A percentile compares a stretch with the other conserved stretches of the same genome.
phyloP scores from a whole-genome alignment of 23 tunicate species.

The Botrylloides violaceus region DNA sequence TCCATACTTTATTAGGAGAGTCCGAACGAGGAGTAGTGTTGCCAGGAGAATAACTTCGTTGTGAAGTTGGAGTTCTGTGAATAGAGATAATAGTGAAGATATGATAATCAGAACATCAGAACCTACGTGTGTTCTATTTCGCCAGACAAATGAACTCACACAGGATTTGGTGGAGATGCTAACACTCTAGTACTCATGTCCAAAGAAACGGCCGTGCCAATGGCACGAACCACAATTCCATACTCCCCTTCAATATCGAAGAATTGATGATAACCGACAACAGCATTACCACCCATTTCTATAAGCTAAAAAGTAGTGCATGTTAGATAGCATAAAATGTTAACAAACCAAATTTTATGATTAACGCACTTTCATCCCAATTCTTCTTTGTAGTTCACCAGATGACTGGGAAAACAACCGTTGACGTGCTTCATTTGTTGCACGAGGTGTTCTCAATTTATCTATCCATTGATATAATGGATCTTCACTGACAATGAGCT shows the following conservation, averaged over 20 bases:
- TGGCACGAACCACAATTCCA: constrained; percentile 79
- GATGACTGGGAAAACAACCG: constrained; percentile 76
- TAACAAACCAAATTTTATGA: too few species aligned
- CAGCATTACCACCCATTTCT: constrained; percentile 80
- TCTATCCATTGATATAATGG: constrained; percentile 92
- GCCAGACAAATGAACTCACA: too few species aligned
- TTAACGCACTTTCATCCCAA: constrained; percentile 93
- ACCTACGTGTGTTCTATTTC: too few species aligned
- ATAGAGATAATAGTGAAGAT: not conserved
- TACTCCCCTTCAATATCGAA: constrained; percentile 89
- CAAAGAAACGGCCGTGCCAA: constrained; percentile 79
- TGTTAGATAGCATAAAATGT: too few species aligned
- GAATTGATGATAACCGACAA: constrained; percentile 61
- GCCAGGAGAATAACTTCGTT: constrained; percentile 12
- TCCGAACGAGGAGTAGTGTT: constrained; percentile 11
- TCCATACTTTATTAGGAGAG: constrained; percentile 20
- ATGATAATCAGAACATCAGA: too few species aligned
- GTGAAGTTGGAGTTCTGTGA: constrained; percentile 14
- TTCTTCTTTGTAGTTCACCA: constrained; percentile 76
- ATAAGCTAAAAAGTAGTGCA: constrained; percentile 44
- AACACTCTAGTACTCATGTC: not conserved
- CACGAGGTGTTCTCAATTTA: constrained; percentile 72
- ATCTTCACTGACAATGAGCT: constrained; percentile 60
- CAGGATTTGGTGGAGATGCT: constrained; percentile 2
- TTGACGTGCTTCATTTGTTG: constrained; percentile 88